A percentile compares a stretch with the other conserved stretches of the same genome.
phyloP scores from a whole-genome alignment of 2,113 vertebrate species.

The Anas platyrhynchos region DNA sequence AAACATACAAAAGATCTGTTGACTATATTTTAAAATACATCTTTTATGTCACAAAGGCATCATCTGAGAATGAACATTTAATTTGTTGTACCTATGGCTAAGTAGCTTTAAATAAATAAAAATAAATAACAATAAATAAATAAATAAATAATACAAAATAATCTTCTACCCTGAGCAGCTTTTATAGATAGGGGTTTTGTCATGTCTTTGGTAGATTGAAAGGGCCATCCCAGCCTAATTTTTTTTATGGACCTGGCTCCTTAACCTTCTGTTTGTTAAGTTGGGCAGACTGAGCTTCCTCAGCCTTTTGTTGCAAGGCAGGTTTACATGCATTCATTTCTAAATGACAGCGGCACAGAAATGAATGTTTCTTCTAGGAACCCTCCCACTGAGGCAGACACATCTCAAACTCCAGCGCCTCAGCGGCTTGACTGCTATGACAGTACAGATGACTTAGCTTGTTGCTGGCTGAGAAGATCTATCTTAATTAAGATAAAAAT shows the following conservation, averaged over 20 bases:
- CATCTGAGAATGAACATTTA: not conserved
- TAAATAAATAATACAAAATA: not conserved
- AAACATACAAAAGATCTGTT: not conserved
- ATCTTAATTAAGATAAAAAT: constrained; percentile 82
- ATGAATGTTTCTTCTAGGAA: constrained; percentile 48
- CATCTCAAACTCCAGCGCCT: constrained; percentile 53
- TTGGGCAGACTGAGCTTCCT: not conserved
- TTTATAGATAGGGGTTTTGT: not conserved
- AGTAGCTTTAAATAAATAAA: not conserved
- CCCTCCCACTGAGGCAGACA: constrained; percentile 55
- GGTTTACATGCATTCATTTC: not conserved
- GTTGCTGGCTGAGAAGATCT: constrained; percentile 73
- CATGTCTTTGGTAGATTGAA: not conserved
- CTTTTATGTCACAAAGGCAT: not conserved
- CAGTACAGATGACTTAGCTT: constrained; percentile 70
- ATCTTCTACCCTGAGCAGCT: not conserved
- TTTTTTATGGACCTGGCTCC: not conserved
- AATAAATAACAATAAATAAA: not conserved
- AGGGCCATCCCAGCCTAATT: not conserved
- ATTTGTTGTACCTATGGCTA: not conserved
- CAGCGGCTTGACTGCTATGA: constrained; percentile 54
- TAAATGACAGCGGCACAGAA: not conserved
- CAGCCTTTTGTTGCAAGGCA: not conserved
- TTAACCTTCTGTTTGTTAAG: not conserved
- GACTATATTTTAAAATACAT: not conserved